These are phyloP conservation scores for Sinopyrophorus schimmeli DNA, from an alignment of 2,888 invertebrate species.

Conservation along the genomic window DNA sequence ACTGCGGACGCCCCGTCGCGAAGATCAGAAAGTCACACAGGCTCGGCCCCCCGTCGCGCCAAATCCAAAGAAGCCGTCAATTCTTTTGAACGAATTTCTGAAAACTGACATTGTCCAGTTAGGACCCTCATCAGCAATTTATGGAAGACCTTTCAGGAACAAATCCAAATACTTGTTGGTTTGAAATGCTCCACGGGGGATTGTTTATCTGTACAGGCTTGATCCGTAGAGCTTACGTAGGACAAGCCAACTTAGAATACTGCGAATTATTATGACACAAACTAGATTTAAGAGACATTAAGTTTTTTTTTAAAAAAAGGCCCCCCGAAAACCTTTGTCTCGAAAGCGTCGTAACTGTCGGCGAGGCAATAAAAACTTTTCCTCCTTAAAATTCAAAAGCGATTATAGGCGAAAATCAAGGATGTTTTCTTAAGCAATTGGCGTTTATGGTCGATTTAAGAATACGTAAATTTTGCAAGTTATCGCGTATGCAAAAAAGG, in stretches of 20 bases:
- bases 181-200: slow-evolving; percentile 31
- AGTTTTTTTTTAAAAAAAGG: too few species aligned
- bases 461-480: too few species aligned
- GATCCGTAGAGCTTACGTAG: slow-evolving; percentile 21
- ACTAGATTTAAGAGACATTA: too few species aligned
- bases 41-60: slow-evolving; percentile 34
- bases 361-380: too few species aligned
- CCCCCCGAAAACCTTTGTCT: too few species aligned
- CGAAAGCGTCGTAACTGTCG: too few species aligned
- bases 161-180: slow-evolving; percentile 35
- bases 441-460: too few species aligned
- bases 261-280: slow-evolving; percentile 14
- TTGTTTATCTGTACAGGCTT: slow-evolving; percentile 28
- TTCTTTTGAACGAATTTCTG: slow-evolving; percentile 38
- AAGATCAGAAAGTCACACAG: slow-evolving; percentile 38
- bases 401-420: too few species aligned
- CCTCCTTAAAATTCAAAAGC: too few species aligned
- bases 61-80: slow-evolving; percentile 37
- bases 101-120: slow-evolving; percentile 37
- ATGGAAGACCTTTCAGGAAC: slow-evolving; percentile 36
- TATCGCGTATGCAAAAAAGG: too few species aligned
- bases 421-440: too few species aligned
- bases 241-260: slow-evolving; percentile 5
- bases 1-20: slow-evolving; percentile 29
- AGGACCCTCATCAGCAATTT: slow-evolving; percentile 39